Evolutionary conservation across 30 jellyfish, hydroid and myxozoan genomes (phyloP), one percentile per base, ranked within the genome.

Genomic region (Catostylus mosaicus): DNA sequence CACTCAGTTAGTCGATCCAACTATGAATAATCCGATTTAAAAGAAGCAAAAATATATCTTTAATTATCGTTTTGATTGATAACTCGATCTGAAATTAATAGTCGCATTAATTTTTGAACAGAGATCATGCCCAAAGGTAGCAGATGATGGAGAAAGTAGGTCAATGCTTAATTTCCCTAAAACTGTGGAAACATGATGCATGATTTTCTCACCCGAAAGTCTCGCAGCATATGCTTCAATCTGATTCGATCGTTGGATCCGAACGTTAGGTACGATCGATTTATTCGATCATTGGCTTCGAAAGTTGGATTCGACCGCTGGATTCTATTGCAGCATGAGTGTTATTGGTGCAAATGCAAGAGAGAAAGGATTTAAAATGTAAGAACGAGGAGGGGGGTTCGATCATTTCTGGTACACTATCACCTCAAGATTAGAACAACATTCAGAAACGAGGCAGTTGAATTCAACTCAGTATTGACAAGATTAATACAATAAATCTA

Each of bases 401-500:
- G n/a, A n/a, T n/a, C n/a, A n/a, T n/a, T n/a, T n/a, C n/a, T n/a
- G n/a, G n/a, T n/a, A n/a, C n/a, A n/a, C n/a, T n/a, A n/a, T n/a
- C n/a, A n/a, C n/a, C n/a, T n/a, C n/a, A n/a, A n/a, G n/a, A n/a
- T n/a, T n/a, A n/a, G n/a, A n/a, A n/a, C n/a, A n/a, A n/a, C n/a
- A n/a, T n/a, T n/a, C n/a, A 65, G 77, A 65, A 6, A n/a, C 24
- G 32, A 65, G 33, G 57, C 56, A 65, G 2, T 14, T 30, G 24
- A 65, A 31, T 1, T 30, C 77, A 11, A 65, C 77, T 31, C 77
- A 33, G 31, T 65, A 65, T 27, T 36, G 40, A 65, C 34, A 65
- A 29, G 31, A 80, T 66, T 59, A 31, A 67, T 80, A 80, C 84
- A 67, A 9, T 80, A 62, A 62, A 64, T 66, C 73, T 80, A 80